Base-by-base conservation (phyloP, 2,113 vertebrate genomes). In the Myocastor coypus region DNA sequence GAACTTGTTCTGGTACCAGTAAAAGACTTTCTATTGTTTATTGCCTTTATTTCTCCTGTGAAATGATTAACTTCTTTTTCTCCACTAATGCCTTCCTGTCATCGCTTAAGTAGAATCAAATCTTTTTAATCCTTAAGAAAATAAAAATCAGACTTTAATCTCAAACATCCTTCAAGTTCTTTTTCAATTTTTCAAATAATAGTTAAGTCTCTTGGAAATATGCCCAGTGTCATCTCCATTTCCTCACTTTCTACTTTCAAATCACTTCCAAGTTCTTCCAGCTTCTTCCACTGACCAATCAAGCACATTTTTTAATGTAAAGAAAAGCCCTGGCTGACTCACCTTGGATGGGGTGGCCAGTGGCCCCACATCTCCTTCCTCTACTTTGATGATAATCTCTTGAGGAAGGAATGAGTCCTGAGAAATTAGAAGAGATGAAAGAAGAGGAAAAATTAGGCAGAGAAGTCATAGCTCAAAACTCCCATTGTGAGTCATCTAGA, bases 381-480 rank as follows among this genome's bases (percentile, higher is more conserved):
- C 95, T 0, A 88, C 92, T 57, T 97, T 97, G 92, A 97, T 40
- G 28, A 95, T 81, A 71, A 90, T 95, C 20, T 95, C 89, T 24
- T 87, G 93, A 92, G 93, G 89, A 94, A 92, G 86, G 4, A 93
- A 40, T 68, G 88, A 86, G 81, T 96, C 93, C 96, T 97, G 34
- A 80, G 42, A 83, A 80, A 32, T 63, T 22, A 78, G 63, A 92
- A 87, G 32, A 83, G 46, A 88, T 0, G 34, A 96, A 80, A 82
- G 92, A 87, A 82, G 50, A 17, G 81, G 81, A 94, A 50, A 24
- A 77, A 83, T 92, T 63, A 95, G 71, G 46, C 55, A 85, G n/a
- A 5, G 82, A 32, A 42, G 32, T 59, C 19, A 28, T 32, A 52
- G 14, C 16, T 82, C 59, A 68, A 83, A 78, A 82, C 5, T 20